These are phyloP conservation scores for Nematopogon swammerdamellus DNA, from an alignment of 2,888 invertebrate genomes.

Conservation along the genomic window DNA sequence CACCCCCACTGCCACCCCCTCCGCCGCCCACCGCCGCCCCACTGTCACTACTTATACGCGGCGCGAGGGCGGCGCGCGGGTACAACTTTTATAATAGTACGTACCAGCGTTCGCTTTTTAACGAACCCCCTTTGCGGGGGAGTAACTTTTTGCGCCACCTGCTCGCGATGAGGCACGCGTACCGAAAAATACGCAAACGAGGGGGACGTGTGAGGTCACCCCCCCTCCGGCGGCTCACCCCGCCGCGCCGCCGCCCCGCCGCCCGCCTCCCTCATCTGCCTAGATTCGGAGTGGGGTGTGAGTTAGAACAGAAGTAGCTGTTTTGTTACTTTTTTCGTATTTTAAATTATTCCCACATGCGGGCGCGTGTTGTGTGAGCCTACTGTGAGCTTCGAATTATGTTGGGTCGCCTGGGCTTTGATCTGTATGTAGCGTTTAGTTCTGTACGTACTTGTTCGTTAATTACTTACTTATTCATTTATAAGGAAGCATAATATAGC, in stretches of 20 bases:
- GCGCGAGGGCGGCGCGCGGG: slow-evolving; percentile 25
- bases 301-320: slow-evolving; percentile 50
- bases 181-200: slow-evolving; percentile 54
- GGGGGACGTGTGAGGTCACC: slow-evolving; percentile 21
- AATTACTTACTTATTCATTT: no score
- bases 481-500: no score
- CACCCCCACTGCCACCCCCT: no score
- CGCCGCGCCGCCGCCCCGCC: slow-evolving; percentile 14
- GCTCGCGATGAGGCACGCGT: slow-evolving; percentile 30
- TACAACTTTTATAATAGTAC: slow-evolving; percentile 58
- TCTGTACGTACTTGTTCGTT: not conserved
- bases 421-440: slow-evolving; percentile 8
- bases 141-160: slow-evolving; percentile 26
- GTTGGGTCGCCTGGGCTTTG: slow-evolving; percentile 19
- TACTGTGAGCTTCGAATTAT: slow-evolving; percentile 22
- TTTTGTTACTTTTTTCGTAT: slow-evolving; percentile 56
- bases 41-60: slow-evolving; percentile 52
- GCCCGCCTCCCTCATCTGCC: slow-evolving; percentile 9
- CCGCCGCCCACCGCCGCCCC: slow-evolving; percentile 22
- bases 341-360: slow-evolving; percentile 54
- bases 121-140: slow-evolving; percentile 44
- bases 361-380: slow-evolving; percentile 20
- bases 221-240: slow-evolving; percentile 22
- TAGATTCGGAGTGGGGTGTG: slow-evolving; percentile 7
- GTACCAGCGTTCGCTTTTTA: slow-evolving; percentile 51